A percentile compares a stretch with the other conserved stretches of the same genome.
phyloP scores from a whole-genome alignment of 2,888 invertebrate genomes.

The Parelbella ahira region DNA sequence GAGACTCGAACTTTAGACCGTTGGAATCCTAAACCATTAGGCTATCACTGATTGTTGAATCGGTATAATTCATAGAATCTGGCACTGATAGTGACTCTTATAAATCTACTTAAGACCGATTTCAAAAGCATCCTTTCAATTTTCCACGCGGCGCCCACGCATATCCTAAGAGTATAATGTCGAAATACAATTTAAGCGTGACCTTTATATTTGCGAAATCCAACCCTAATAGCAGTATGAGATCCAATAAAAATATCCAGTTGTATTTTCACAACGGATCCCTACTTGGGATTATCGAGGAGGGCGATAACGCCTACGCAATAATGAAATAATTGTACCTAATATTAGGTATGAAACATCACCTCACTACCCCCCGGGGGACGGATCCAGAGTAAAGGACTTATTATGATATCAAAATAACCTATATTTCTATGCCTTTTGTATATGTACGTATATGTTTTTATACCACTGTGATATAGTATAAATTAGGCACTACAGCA shows the following conservation, averaged over 20 bases:
- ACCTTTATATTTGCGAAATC: slow-evolving; percentile 14
- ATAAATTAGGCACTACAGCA: too few relatives aligned
- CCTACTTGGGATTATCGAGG: slow-evolving; percentile 25
- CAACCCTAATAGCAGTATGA: slow-evolving; percentile 17
- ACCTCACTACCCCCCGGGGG: slow-evolving; percentile 25
- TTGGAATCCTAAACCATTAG: too few relatives aligned
- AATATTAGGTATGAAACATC: slow-evolving; percentile 25
- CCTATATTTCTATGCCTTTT: too few relatives aligned
- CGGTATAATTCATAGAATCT: too few relatives aligned
- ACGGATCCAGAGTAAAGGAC: too few relatives aligned
- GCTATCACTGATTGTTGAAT: too few relatives aligned
- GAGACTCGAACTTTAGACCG: too few relatives aligned
- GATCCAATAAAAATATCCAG: slow-evolving; percentile 25
- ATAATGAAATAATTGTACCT: slow-evolving; percentile 26
- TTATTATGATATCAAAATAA: too few relatives aligned
- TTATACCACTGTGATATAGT: too few relatives aligned
- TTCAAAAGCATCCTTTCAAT: slow-evolving; percentile 13
- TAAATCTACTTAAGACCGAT: too few relatives aligned
- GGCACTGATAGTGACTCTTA: too few relatives aligned
- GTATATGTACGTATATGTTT: too few relatives aligned
- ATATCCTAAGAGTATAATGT: not conserved
- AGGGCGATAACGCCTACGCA: slow-evolving; percentile 21
- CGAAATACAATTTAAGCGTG: slow-evolving; percentile 10
- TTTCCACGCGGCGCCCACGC: slow-evolving; percentile 14
- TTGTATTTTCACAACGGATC: slow-evolving; percentile 22